phyloP scores from a whole-genome alignment of 53 echinoderm and acorn worm species.

The Apostichopus leukothele region DNA sequence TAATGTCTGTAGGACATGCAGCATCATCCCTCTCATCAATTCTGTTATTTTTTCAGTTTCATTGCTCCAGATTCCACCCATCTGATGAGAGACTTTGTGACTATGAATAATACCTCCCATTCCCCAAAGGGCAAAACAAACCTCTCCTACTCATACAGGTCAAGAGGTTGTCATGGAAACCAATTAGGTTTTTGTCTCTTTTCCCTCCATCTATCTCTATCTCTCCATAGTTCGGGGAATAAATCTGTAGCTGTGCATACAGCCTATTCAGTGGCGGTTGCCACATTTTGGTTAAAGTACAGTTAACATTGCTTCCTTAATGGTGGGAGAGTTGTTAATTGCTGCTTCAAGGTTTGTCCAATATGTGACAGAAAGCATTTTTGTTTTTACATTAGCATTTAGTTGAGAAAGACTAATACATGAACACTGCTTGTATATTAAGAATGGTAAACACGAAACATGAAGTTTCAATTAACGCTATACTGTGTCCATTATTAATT shows the following conservation, averaged over 20 bases:
- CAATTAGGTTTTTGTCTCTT: not conserved
- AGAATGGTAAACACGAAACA: too few relatives aligned
- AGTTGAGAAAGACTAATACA: too few relatives aligned
- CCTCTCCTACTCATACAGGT: not conserved
- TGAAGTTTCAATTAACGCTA: too few relatives aligned
- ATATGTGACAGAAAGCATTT: too few relatives aligned
- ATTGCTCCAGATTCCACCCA: constrained; percentile 15
- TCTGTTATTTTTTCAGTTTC: not conserved
- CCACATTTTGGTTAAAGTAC: not conserved
- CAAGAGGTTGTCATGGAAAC: constrained; percentile 26
- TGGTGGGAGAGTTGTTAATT: too few relatives aligned
- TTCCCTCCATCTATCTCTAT: not conserved
- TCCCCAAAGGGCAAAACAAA: not conserved
- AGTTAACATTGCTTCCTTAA: not conserved
- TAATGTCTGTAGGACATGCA: constrained; percentile 1
- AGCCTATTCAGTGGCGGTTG: not conserved
- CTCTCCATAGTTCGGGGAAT: not conserved
- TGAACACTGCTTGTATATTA: too few relatives aligned
- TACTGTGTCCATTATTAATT: too few relatives aligned
- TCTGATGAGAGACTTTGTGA: constrained; percentile 22
- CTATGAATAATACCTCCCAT: not conserved
- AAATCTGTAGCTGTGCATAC: not conserved
- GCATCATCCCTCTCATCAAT: not conserved
- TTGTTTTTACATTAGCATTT: too few relatives aligned
- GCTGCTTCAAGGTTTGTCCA: too few relatives aligned